Evolutionary conservation across 1,140 invertebrate species (phyloP), one percentile per base, ranked within the genome.

Genomic region (Pissodes strobi): DNA sequence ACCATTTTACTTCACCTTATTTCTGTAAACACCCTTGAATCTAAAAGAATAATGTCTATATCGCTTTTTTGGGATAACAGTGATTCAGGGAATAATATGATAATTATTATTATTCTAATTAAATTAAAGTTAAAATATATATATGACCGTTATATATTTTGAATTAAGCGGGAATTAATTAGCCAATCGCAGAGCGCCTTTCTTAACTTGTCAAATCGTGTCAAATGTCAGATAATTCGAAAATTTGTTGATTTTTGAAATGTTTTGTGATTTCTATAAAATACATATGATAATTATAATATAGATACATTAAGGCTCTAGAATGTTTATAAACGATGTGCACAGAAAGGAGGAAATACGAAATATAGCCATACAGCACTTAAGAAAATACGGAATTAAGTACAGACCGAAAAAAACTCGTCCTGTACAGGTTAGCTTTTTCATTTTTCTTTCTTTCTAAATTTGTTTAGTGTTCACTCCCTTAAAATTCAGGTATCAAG

Each of bases 261-360:
- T 49, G 22, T 5, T 25, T 12, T 23, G 12, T 22, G 1, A 13
- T 52, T 52, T 37, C 18, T 52, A 18, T 18, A 6, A 2, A 19
- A n/a, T n/a, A n/a, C n/a, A n/a, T n/a, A n/a, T n/a, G n/a, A n/a
- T n/a, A n/a, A n/a, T n/a, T n/a, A n/a, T n/a, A 34, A 52, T 2
- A 19, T n/a, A 52, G 48, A 4, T 2, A 30, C 13, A 10, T 13
- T 10, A 19, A 52, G 15, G 12, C 30, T 55, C 30, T 41, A 70
- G 65, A 76, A 88, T 88, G 86, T 82, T 85, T 72, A 83, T 87
- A 74, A 86, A 84, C 72, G 85, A 87, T 77, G 82, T 86, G 58
- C 75, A 83, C 49, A 84, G 86, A 71, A 86, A 85, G 67, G 84
- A 85, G 59, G 85, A 86, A 78, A 80, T 87, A 43, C 82, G 83